Base-by-base conservation (phyloP, 2,888 invertebrate species). In the Drosophila robusta region DNA sequence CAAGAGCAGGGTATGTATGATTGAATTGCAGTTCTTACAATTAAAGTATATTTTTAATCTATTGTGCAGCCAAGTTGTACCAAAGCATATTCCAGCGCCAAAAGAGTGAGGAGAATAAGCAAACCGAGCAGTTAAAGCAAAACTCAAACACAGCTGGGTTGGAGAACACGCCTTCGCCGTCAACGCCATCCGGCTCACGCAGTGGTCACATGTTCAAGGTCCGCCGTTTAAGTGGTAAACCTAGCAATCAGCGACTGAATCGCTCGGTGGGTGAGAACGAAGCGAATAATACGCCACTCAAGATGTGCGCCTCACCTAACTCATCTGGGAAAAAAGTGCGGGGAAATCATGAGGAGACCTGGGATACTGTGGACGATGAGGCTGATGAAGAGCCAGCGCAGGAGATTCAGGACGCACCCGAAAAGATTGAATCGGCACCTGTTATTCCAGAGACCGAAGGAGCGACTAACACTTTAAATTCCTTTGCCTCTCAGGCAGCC, bases 1-100 rank as follows among this genome's bases (percentile, higher is more conserved):
- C 94, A 93, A 78, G 95, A 95, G 79, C 94, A 95, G 90, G 93
- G 94, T 94, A 82, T 83, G 92, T 42, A 22, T 14, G 4, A 9
- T 12, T 8, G 7, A 16, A 41, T 47, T 45, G 2, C 9, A 14
- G 3, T 2, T 3, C 34, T n/a, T 42, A n/a, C 24, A 34, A 52
- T 38, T 22, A 11, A 9, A 2, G 7, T 26, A 9, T 46, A 12
- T 3, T 18, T 41, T 12, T 18, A 1, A n/a, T n/a, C 29, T 46
- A 8, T 49, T 60, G 4, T 41, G 12, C 14, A 84, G 87, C 69
- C n/a, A 65, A 64, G 11, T 45, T 69, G 8, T 84, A 70, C 39
- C 61, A 39, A 7, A 14, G 18, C 22, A 83, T 78, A 14, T 89
- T 24, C 22, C 29, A 70, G 4, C 65, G 62, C 5, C 83, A 84